Percentiles rank a stretch among this genome's conserved stretches.
phyloP scores from a whole-genome alignment of 35 echinoderm and acorn worm species.

The Hemicentrotus pulcherrimus region DNA sequence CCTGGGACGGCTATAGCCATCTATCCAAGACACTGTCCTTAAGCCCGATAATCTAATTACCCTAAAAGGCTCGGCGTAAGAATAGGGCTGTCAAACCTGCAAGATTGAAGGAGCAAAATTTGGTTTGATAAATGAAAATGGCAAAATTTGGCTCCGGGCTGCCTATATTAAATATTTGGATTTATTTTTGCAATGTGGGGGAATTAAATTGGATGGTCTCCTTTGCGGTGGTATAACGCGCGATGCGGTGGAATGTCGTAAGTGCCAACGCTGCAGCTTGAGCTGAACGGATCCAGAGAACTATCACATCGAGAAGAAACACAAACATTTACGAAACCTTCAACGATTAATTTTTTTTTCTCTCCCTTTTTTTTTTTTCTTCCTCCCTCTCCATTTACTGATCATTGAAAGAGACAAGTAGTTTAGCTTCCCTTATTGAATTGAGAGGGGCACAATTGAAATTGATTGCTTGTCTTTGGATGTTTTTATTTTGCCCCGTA shows the following conservation, averaged over 20 bases:
- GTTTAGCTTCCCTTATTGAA: slow-evolving; percentile 48
- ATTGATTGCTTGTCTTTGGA: slow-evolving; percentile 38
- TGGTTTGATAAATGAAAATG: slow-evolving; percentile 57
- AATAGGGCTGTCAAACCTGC: slow-evolving; percentile 22
- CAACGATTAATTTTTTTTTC: neutral
- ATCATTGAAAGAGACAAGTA: slow-evolving; percentile 48
- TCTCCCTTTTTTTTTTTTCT: neutral
- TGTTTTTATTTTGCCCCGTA: slow-evolving; percentile 43
- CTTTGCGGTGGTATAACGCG: neutral
- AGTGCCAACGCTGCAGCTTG: slow-evolving; percentile 23
- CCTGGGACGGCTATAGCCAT: neutral
- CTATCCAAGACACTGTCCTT: neutral
- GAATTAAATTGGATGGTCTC: slow-evolving; percentile 48
- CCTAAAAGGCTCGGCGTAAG: slow-evolving; percentile 33
- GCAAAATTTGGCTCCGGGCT: slow-evolving; percentile 54
- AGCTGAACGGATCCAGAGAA: neutral
- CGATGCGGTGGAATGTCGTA: slow-evolving; percentile 45
- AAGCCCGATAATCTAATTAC: slow-evolving; percentile 53
- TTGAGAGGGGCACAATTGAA: slow-evolving; percentile 48
- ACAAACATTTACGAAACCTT: slow-evolving; percentile 55
- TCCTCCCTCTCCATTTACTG: neutral
- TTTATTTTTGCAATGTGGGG: slow-evolving; percentile 53
- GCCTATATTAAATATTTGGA: slow-evolving; percentile 55
- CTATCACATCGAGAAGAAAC: slow-evolving; percentile 37
- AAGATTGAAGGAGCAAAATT: slow-evolving; percentile 33